Conservation (phyloP, 2,888 invertebrate genomes). For the Orthosia incerta region DNA sequence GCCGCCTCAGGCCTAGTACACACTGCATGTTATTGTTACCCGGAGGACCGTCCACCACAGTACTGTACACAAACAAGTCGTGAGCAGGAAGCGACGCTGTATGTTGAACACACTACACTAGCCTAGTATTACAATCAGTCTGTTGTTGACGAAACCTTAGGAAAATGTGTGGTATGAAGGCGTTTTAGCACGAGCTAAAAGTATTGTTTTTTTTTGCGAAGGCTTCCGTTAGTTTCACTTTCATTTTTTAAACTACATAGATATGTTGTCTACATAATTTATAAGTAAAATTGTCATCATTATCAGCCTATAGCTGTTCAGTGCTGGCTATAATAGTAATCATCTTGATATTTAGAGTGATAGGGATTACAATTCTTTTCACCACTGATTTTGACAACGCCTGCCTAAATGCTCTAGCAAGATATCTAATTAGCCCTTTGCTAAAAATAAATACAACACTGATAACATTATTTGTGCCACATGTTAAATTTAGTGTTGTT, state of each 20-base stretch:
- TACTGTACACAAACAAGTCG: constrained; percentile 51
- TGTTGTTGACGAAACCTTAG: neutral
- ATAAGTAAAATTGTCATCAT: neutral
- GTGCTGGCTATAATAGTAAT: neutral
- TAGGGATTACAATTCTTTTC: too few relatives aligned
- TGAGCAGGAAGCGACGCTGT: constrained; percentile 54
- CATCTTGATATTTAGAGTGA: neutral
- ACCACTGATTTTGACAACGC: neutral
- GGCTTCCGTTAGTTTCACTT: neutral
- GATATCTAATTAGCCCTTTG: neutral
- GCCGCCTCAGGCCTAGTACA: neutral
- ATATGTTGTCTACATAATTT: neutral
- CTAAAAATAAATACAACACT: too few relatives aligned
- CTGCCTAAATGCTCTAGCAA: neutral
- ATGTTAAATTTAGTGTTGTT: too few relatives aligned
- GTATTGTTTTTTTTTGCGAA: neutral
- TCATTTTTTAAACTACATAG: neutral
- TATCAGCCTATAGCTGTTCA: too few relatives aligned
- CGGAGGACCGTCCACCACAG: neutral
- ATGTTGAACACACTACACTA: constrained; percentile 24
- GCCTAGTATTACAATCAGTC: constrained; percentile 13
- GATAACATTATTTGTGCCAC: too few relatives aligned
- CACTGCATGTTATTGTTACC: constrained; percentile 3
- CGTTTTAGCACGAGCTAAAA: neutral
- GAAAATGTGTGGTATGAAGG: neutral